Evolutionary conservation across 2,113 vertebrate genomes (phyloP), one percentile per base, ranked within the genome.

Genomic region (Plestiodon gilberti): DNA sequence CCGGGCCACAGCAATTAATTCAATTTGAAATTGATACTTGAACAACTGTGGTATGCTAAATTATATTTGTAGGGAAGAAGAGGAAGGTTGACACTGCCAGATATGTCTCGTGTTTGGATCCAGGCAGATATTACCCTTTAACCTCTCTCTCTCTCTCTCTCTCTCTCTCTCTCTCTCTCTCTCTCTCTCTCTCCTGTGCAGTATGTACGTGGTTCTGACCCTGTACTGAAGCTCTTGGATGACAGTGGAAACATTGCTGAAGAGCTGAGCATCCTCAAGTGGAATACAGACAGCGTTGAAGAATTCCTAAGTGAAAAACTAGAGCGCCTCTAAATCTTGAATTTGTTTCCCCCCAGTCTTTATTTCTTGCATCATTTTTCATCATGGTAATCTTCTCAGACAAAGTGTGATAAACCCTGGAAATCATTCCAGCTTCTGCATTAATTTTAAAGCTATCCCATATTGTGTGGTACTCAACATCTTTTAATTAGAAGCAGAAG

Each of bases 221-320:
- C 99, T 97, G 97, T 99, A 9, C 97, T 99, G 33, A 99, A 99
- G 98, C 98, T 99, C 92, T 95, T 99, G 98, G 99, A 99, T 17
- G 98, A 99, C 90, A 97, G 89, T 79, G 99, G 99, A 98, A 99
- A 99, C 97, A 99, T 99, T 71, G 98, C 98, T 89, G 99, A 99
- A 94, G 99, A 99, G 75, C 96, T 99, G 88, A 99, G 99, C 97
- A 99, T 99, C 96, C 97, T 99, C 95, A 99, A 99, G 91, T 99
- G 99, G 99, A 99, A 99, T 95, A 99, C 99, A 5, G 99, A 99
- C 95, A 99, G 99, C 0, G 99, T 99, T 52, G 99, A 99, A 94
- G 99, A 99, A 96, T 99, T 99, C 92, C 95, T 99, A 30, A 97
- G 98, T 92, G 99, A 99, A 94, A 99, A 99, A 91, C 93, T 99